Conservation (phyloP, 2,113 vertebrate genomes). For the Dipodomys stephensi region DNA sequence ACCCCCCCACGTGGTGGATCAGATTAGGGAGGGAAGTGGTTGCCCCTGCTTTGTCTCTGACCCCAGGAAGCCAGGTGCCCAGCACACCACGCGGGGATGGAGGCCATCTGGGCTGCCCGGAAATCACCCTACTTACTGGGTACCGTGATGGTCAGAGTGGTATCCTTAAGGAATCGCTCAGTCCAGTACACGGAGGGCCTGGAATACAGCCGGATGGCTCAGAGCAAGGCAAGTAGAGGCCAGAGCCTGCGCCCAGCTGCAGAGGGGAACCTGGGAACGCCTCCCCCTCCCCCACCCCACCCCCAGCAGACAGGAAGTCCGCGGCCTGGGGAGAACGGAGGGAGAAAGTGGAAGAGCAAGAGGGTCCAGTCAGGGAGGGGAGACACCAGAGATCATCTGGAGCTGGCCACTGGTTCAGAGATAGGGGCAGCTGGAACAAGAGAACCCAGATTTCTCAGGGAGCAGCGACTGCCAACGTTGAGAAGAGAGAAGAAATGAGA, state of each 20-base stretch:
- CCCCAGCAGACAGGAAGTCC: not conserved
- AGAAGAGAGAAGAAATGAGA: too few species aligned
- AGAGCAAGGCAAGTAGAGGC: not conserved
- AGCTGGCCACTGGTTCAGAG: not conserved
- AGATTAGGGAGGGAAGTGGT: too few species aligned
- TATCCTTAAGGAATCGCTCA: constrained; percentile 60
- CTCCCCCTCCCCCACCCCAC: not conserved
- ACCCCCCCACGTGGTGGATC: not conserved
- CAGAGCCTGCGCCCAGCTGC: not conserved
- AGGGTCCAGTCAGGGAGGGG: not conserved
- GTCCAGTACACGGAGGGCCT: constrained; percentile 84
- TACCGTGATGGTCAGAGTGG: constrained; percentile 51
- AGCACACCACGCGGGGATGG: not conserved
- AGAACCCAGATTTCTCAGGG: too few species aligned
- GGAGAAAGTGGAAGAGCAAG: rapidly evolving
- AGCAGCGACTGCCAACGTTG: too few species aligned
- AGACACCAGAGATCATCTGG: rapidly evolving
- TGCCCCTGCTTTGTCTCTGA: not conserved
- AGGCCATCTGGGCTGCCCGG: not conserved
- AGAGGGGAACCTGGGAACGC: not conserved
- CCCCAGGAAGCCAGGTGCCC: not conserved
- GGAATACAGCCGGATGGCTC: constrained; percentile 49
- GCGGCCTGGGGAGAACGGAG: not conserved
- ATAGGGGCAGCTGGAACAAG: not conserved
- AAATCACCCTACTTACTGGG: constrained; percentile 65